A percentile compares a stretch with the other conserved stretches of the same genome.
Conservation (phyloP, 2,113 vertebrate genomes). For the chimpanzee (Pan troglodytes) region NHGRI_mPanTro3-v2.1_pri NC_072401.2:186475501-186476000, state of each 20-base stretch:
- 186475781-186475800: background rate
- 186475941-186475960: no score
- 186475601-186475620: background rate
- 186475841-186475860: no score
- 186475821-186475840: background rate
- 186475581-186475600: background rate
- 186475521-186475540: background rate
- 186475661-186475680: background rate
- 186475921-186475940: no score
- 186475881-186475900: background rate
- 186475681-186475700: background rate
- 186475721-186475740: background rate
- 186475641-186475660: background rate
- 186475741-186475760: background rate
- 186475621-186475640: no score
- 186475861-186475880: background rate
- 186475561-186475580: background rate
- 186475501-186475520: background rate
- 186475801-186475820: background rate
- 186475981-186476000: no score
- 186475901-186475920: no score
- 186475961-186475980: no score
- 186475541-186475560: background rate
- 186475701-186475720: background rate
- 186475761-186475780: background rate